These are phyloP conservation scores for Pipistrellus nathusii DNA, from an alignment of 2,797 vertebrate genomes.

Conservation along the genomic window DNA sequence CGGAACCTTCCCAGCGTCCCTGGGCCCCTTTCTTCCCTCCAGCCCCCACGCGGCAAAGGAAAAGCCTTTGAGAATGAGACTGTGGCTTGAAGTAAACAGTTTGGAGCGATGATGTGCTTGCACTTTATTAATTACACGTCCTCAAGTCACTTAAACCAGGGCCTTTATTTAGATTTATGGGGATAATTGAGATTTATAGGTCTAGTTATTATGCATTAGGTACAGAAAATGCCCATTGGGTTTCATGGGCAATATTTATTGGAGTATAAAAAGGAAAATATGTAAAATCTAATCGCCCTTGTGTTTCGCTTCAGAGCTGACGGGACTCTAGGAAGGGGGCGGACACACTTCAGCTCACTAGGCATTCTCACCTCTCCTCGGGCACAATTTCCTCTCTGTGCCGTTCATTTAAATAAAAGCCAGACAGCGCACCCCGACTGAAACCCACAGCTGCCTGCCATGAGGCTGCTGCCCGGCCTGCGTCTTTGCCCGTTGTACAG, in stretches of 20 bases:
- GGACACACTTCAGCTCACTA: not conserved
- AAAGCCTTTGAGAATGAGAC: slow-evolving; percentile 83
- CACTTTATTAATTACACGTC: slow-evolving; percentile 86
- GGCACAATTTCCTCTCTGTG: not conserved
- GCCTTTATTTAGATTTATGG: slow-evolving; percentile 88
- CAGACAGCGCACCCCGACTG: slow-evolving; percentile 56
- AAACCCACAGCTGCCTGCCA: not conserved
- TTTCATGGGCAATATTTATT: slow-evolving; percentile 86
- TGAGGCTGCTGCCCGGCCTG: not conserved
- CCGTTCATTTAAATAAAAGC: slow-evolving; percentile 78
- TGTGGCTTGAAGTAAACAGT: slow-evolving; percentile 86
- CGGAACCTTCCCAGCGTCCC: slow-evolving; percentile 55
- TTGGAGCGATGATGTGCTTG: slow-evolving; percentile 82
- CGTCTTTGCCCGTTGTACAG: not conserved
- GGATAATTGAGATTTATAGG: slow-evolving; percentile 87
- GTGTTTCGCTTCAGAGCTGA: slow-evolving; percentile 64
- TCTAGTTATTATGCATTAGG: slow-evolving; percentile 85
- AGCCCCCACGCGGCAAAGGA: slow-evolving; percentile 70
- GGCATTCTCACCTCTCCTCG: not conserved
- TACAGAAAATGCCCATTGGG: slow-evolving; percentile 86
- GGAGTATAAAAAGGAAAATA: slow-evolving; percentile 83
- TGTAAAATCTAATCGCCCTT: slow-evolving; percentile 84
- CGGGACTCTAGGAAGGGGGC: not conserved
- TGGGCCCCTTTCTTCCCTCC: slow-evolving; percentile 34
- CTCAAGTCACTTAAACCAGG: slow-evolving; percentile 83